Evolutionary conservation across 1,140 invertebrate species (phyloP).

Genomic region (Nebria ingens): DNA sequence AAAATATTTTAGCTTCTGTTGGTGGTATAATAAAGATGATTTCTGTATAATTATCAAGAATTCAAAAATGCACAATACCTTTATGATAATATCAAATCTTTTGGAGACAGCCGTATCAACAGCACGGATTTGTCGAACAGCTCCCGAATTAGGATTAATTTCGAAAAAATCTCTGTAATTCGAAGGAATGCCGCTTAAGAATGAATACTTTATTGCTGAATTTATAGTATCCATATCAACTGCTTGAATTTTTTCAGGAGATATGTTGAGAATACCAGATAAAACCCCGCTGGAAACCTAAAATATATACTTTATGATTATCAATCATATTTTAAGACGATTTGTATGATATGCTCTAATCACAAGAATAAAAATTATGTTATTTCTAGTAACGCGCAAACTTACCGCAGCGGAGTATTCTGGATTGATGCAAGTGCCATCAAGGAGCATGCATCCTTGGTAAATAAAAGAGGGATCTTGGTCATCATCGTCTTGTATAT

Average conservation of each 20-base stretch:
- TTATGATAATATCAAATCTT: slow-evolving; percentile 52
- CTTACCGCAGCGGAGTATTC: slow-evolving; percentile 63
- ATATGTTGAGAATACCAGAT: slow-evolving; percentile 67
- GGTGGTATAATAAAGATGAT: neutral
- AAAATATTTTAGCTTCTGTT: too few relatives aligned
- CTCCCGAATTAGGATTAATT: slow-evolving; percentile 68
- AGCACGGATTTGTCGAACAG: slow-evolving; percentile 65
- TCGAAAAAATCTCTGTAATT: slow-evolving; percentile 72
- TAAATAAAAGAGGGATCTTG: slow-evolving; percentile 81
- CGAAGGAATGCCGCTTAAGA: slow-evolving; percentile 64
- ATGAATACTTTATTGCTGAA: slow-evolving; percentile 67
- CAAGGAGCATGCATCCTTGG: slow-evolving; percentile 63
- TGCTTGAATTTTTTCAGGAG: slow-evolving; percentile 81
- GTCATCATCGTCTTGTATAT: slow-evolving; percentile 79
- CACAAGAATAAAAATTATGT: slow-evolving; percentile 10
- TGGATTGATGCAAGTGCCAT: slow-evolving; percentile 72
- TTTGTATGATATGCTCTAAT: neutral
- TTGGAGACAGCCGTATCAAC: slow-evolving; percentile 67
- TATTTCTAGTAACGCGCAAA: too few relatives aligned
- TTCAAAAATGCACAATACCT: slow-evolving; percentile 39
- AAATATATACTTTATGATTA: slow-evolving; percentile 3
- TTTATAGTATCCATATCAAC: slow-evolving; percentile 81
- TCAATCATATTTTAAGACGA: slow-evolving; percentile 11
- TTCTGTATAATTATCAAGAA: neutral
- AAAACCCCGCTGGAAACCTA: slow-evolving; percentile 70